These are phyloP conservation scores for Heliconius hermathena DNA, from an alignment of 1,140 invertebrate genomes.

Conservation along the genomic window DNA sequence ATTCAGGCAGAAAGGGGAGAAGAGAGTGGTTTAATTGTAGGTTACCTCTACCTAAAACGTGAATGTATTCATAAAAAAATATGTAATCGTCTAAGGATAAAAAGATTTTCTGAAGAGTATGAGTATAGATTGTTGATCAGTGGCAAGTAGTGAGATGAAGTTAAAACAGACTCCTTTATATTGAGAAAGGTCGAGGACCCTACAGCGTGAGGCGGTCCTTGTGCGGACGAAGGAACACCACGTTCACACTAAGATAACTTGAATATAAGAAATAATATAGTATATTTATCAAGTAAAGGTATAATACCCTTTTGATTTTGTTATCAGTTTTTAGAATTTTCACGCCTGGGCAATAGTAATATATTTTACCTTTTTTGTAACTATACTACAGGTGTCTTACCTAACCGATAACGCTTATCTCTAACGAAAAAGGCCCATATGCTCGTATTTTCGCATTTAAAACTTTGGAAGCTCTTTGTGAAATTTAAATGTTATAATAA, in stretches of 20 bases:
- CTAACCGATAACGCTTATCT: constrained; percentile 8
- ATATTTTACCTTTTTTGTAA: background rate
- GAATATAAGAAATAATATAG: background rate
- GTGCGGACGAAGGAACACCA: constrained; percentile 50
- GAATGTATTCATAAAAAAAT: background rate
- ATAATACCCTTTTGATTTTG: background rate
- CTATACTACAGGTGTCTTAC: background rate
- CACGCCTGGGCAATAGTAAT: background rate
- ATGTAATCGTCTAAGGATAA: background rate
- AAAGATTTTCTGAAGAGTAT: constrained; percentile 2
- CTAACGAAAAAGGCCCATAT: background rate
- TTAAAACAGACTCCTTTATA: constrained; percentile 73
- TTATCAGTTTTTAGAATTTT: constrained; percentile 8
- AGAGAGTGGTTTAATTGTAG: no score
- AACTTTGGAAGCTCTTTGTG: background rate
- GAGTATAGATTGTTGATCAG: constrained; percentile 46
- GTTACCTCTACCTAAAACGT: no score
- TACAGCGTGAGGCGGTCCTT: constrained; percentile 62
- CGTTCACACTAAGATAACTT: constrained; percentile 50
- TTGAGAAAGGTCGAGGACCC: constrained; percentile 74
- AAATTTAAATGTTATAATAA: background rate
- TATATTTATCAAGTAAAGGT: background rate
- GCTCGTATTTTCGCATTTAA: background rate
- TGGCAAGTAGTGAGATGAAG: constrained; percentile 62
- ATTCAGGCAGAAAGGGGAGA: no score